Conservation (phyloP, 92 coral and sea anemone species). For the Meandrina meandrites region DNA sequence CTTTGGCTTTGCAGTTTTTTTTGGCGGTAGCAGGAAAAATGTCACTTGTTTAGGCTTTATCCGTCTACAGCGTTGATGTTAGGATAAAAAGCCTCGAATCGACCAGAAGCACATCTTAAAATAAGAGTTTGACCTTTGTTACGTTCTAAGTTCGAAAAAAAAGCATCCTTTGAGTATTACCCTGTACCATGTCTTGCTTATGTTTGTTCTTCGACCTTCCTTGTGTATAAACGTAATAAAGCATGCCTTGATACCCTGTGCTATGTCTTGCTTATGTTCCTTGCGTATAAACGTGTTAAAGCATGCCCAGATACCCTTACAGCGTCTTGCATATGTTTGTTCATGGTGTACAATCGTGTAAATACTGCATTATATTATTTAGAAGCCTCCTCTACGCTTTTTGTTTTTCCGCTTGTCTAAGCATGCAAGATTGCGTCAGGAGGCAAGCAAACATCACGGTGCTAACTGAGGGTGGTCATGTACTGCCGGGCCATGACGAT, state of each 20-base stretch:
- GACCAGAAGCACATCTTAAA: background rate
- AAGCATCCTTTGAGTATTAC: background rate
- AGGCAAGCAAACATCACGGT: background rate
- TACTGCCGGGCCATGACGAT: background rate
- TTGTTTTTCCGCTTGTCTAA: background rate
- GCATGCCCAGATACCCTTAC: background rate
- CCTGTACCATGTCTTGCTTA: too few relatives aligned
- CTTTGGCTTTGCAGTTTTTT: slow-evolving; percentile 4
- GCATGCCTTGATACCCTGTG: background rate
- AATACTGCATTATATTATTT: background rate
- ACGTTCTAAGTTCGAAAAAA: background rate
- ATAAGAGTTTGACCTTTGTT: background rate
- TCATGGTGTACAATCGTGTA: background rate
- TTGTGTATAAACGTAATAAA: background rate
- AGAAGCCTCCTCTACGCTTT: background rate
- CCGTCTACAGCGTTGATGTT: background rate
- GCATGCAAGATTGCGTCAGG: background rate
- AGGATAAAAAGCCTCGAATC: background rate
- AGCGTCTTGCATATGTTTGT: background rate
- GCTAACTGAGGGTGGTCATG: background rate
- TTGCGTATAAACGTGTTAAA: background rate
- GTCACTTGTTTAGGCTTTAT: background rate
- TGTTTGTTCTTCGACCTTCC: too few relatives aligned
- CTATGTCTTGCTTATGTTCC: background rate
- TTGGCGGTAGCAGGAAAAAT: background rate